Base-by-base conservation (phyloP, 2,113 vertebrate species). In the Nesoenas mayeri region DNA sequence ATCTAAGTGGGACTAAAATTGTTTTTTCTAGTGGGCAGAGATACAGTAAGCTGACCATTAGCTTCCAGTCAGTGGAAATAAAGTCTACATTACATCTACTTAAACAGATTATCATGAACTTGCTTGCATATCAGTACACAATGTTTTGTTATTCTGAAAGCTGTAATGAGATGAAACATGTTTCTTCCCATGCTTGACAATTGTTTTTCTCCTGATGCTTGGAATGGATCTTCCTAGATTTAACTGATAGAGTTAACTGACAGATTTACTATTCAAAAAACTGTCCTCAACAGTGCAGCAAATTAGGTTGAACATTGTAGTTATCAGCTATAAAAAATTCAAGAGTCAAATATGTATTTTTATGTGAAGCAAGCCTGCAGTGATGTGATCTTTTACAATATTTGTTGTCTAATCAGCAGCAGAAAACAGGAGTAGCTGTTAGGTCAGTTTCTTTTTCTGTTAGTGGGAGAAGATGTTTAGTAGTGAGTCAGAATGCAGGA, bases 21-120 rank as follows among this genome's bases (percentile, higher is more conserved):
- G 7, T 79, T 58, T 73, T 60, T 6, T 47, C 38, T 66, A 40
- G 15, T 53, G 42, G 60, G 38, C 3, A 34, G 17, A 0, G 11
- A 74, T 74, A n/a, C 32, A 87, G 48, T 4, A 83, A 72, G 29
- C 19, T 90, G 79, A 79, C 21, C 26, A 13, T 29, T 28, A 51
- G n/a, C 34, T 95, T 93, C 81, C 91, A 57, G 91, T 90, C 51
- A 93, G 40, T 26, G 28, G 54, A 77, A 85, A 83, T 95, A 93
- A 91, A 94, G 74, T 17, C 53, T 79, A 2, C 5, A 48, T 75
- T 72, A 81, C 93, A 84, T 80, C 74, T 93, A 62, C 60, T 85
- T 69, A 48, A 84, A 34, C 64, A 50, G 82, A 94, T 96, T 96
- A 94, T 78, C 29, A 8, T 32, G 66, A 38, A 62, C 15, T 72